Base-by-base conservation (phyloP, 2,113 vertebrate species). In the Lanius ludovicianus region DNA sequence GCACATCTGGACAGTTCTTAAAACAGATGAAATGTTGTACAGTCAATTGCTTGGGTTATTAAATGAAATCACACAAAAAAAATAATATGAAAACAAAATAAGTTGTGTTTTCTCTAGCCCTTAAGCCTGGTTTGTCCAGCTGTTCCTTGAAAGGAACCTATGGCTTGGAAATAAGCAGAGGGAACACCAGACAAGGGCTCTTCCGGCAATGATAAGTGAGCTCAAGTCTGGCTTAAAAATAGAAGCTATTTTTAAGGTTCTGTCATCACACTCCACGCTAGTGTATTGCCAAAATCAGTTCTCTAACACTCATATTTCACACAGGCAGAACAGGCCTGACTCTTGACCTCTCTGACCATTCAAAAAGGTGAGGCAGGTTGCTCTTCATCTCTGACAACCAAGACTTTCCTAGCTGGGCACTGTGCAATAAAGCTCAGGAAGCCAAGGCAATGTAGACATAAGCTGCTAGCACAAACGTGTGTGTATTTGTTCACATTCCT, bases 401-500 rank as follows among this genome's bases (percentile, higher is more conserved):
- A 53, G 24, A 56, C 50, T 55, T 55, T 65, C 81, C 92, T 68
- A 95, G 50, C 65, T 83, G 52, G 53, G 44, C 60, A 57, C 71
- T 13, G 74, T 47, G 15, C 50, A 93, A 52, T 12, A 44, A 64
- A 76, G 84, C 75, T 76, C 49, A 68, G 53, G 68, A 87, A 95
- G 90, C 76, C 86, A 75, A 84, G 49, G 68, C 65, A 92, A 57
- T 0, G 60, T 35, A 84, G 70, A 68, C 47, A 75, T 1, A 57
- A 92, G 79, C 67, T 87, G 91, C 94, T 42, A 86, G 76, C 64
- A 86, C 52, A 68, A 84, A 92, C 0, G 1, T 35, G 52, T 7
- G 56, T 75, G 53, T 53, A 92, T 89, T 88, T 65, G 57, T 68
- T 96, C 64, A 68, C 60, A 79, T 60, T 95, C 87, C 91, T 94